These are phyloP conservation scores for Ctenopoma multispine DNA, from an alignment of 2,797 vertebrate species.

Conservation along the genomic window DNA sequence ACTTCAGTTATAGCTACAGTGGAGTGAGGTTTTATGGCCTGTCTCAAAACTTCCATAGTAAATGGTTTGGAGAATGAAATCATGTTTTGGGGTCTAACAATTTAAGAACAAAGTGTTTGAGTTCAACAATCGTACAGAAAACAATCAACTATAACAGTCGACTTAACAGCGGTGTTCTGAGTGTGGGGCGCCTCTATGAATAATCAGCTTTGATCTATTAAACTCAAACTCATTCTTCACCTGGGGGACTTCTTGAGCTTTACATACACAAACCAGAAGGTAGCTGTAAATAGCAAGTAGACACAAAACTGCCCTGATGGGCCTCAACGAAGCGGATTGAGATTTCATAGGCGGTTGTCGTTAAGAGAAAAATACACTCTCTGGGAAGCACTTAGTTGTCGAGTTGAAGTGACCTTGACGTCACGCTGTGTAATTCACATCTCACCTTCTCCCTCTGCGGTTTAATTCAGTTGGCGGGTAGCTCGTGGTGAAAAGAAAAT, in stretches of 20 bases:
- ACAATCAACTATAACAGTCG: not conserved
- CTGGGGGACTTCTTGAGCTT: constrained; percentile 3
- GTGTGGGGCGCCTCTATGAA: no score
- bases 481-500: constrained; percentile 26
- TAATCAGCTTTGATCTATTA: constrained; percentile 2
- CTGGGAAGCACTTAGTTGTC: constrained; percentile 34
- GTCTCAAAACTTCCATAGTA: not conserved
- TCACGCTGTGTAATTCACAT: constrained; percentile 44
- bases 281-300: constrained; percentile 32
- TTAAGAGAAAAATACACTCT: constrained; percentile 25
- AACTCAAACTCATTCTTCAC: not conserved
- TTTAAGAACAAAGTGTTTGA: not conserved
- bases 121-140: not conserved
- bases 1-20: not conserved
- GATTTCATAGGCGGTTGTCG: constrained; percentile 12
- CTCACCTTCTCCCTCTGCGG: constrained; percentile 17
- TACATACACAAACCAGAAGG: not conserved
- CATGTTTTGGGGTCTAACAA: not conserved
- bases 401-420: constrained; percentile 58
- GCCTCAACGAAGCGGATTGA: constrained; percentile 19
- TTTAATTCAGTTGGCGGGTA: constrained; percentile 33
- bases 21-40: no score
- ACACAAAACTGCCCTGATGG: constrained; percentile 16
- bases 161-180: not conserved
- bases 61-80: no score